Evolutionary conservation across 2,797 vertebrate genomes (phyloP).

Genomic region (Denticeps clupeoides): DNA sequence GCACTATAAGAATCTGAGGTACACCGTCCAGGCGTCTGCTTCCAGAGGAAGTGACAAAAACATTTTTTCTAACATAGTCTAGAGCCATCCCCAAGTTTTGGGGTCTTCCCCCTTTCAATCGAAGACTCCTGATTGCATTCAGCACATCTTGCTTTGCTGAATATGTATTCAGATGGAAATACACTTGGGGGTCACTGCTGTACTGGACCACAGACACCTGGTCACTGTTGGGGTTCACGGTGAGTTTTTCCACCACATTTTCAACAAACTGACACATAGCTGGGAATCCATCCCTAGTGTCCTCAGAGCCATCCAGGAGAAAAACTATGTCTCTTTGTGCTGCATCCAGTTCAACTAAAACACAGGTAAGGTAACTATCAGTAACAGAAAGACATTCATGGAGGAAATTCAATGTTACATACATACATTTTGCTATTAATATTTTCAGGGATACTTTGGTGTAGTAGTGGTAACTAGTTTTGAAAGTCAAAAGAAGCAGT

Average conservation of each 20-base stretch:
- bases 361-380: conserved; percentile 24
- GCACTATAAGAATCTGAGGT: conserved; percentile 56
- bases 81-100: conserved; percentile 57
- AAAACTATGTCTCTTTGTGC: conserved; percentile 36
- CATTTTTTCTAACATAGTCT: conserved; percentile 42
- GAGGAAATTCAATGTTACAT: too few relatives aligned
- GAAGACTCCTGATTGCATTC: conserved; percentile 43
- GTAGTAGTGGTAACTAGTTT: too few relatives aligned
- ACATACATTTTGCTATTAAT: too few relatives aligned
- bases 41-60: conserved; percentile 48
- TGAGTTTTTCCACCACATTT: conserved; percentile 55
- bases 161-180: conserved; percentile 65
- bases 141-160: conserved; percentile 60
- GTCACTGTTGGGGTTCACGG: conserved; percentile 58
- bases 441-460: too few relatives aligned
- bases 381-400: too few relatives aligned
- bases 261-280: conserved; percentile 52
- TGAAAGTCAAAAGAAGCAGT: too few relatives aligned
- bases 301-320: conserved; percentile 38
- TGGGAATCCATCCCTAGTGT: conserved; percentile 42
- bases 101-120: conserved; percentile 52
- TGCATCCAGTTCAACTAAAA: conserved; percentile 30
- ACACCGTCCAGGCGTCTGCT: conserved; percentile 50
- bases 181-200: conserved; percentile 51
- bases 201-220: conserved; percentile 69